These are phyloP conservation scores for Clarias platycephalus DNA, from an alignment of 2,797 vertebrate species.

Conservation along the genomic window DNA sequence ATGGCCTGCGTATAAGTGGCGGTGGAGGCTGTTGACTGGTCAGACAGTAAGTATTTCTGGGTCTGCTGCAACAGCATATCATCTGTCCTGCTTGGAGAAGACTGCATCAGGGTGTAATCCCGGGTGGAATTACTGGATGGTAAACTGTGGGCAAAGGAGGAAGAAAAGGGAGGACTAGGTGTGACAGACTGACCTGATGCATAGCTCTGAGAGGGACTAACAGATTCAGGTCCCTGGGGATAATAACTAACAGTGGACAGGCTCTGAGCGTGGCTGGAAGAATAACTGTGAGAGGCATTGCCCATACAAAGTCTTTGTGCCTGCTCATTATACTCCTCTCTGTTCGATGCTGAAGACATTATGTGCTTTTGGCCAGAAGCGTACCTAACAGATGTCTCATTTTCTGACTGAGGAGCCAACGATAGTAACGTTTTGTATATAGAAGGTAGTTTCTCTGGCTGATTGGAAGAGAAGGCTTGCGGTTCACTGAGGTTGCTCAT, in stretches of 20 bases:
- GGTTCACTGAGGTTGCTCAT: slow-evolving; percentile 82
- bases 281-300: slow-evolving; percentile 86
- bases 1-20: slow-evolving; percentile 81
- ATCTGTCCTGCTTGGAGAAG: slow-evolving; percentile 81
- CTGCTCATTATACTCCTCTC: slow-evolving; percentile 82
- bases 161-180: slow-evolving; percentile 81
- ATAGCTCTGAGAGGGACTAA: slow-evolving; percentile 87
- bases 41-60: slow-evolving; percentile 85
- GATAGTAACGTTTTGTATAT: slow-evolving; percentile 88
- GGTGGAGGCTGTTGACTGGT: slow-evolving; percentile 82
- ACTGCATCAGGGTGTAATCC: slow-evolving; percentile 85
- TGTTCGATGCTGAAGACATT: slow-evolving; percentile 79
- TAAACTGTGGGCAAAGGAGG: slow-evolving; percentile 79
- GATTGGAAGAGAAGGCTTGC: slow-evolving; percentile 83
- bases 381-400: slow-evolving; percentile 82
- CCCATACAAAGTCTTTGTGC: slow-evolving; percentile 85
- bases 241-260: slow-evolving; percentile 87
- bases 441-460: slow-evolving; percentile 84
- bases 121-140: slow-evolving; percentile 80
- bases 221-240: slow-evolving; percentile 83
- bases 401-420: slow-evolving; percentile 84
- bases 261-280: slow-evolving; percentile 89
- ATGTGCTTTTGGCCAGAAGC: slow-evolving; percentile 82
- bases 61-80: slow-evolving; percentile 81
- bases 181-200: slow-evolving; percentile 84